These are phyloP conservation scores for Andrena bucephala DNA, from an alignment of 2,888 invertebrate species.

Conservation along the genomic window DNA sequence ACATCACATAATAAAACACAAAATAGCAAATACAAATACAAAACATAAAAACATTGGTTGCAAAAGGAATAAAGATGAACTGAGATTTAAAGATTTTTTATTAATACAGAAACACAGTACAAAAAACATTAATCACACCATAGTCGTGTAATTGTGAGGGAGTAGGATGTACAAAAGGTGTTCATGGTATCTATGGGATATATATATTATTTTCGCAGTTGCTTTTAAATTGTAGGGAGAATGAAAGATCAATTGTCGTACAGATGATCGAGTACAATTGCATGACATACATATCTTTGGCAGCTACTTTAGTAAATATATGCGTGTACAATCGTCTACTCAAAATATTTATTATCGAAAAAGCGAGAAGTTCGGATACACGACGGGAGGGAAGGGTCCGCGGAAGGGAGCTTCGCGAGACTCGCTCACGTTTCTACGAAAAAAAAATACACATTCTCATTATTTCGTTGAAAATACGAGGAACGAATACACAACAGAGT, in stretches of 20 bases:
- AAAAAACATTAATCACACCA: background rate
- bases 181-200: background rate
- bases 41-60: background rate
- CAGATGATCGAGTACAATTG: slow-evolving; percentile 3
- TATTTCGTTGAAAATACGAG: slow-evolving; percentile 40
- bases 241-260: slow-evolving; percentile 1
- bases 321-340: slow-evolving; percentile 25
- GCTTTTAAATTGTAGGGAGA: background rate
- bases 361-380: background rate
- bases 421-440: background rate
- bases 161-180: background rate
- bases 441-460: background rate
- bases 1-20: slow-evolving; percentile 3
- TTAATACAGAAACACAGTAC: slow-evolving; percentile 12
- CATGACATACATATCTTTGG: slow-evolving; percentile 16
- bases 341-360: slow-evolving; percentile 44
- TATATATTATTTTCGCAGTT: background rate
- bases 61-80: background rate
- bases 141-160: background rate
- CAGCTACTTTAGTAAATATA: slow-evolving; percentile 33
- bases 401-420: background rate
- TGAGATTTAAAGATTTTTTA: background rate
- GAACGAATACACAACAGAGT: slow-evolving; percentile 75
- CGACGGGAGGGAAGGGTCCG: background rate
- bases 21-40: slow-evolving; percentile 7